Base-by-base conservation (phyloP, 1,140 invertebrate species). In the Trachelipus rathkii region DNA sequence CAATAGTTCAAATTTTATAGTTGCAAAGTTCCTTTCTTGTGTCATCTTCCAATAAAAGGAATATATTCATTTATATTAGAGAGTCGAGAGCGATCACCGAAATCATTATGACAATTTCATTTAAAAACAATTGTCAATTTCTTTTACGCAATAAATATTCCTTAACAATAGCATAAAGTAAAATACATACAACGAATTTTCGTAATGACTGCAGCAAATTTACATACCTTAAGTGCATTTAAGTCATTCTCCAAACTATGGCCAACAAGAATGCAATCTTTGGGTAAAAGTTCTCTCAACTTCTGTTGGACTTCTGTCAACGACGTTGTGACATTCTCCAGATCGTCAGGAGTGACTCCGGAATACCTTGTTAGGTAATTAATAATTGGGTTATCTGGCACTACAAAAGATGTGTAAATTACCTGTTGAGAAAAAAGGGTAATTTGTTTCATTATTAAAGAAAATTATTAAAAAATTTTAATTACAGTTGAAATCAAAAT, bases 311-410 rank as follows among this genome's bases (percentile, higher is more conserved):
- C 87, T 77, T 88, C 85, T 5, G 71, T 23, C 10, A 83, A n/a
- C 5, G 75, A 72, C 21, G 80, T 83, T 21, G 81, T 83, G 13
- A 84, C 84, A 68, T 73, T 71, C 1, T 77, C 68, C 10, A 87
- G 71, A 73, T 84, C 79, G 5, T 82, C 72, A 43, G 75, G 81
- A 6, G 82, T 84, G 5, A 87, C 82, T 9, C 86, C 86, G 33
- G 85, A 86, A 78, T 84, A 87, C n/a, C 90, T 86, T 0, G 93
- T 95, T 83, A 95, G 94, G 84, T 92, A 93, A 83, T 98, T 95
- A 0, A 97, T 86, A 33, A 98, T 89, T 68, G 88, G 86, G 24
- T 85, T 84, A 76, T 89, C 88, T 2, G 95, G 95, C 78, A 89
- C 89, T 0, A 98, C 94, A 66, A 91, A 87, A 13, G 89, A 87